Conservation (phyloP, 2,113 vertebrate genomes). For the Gallinago media region DNA sequence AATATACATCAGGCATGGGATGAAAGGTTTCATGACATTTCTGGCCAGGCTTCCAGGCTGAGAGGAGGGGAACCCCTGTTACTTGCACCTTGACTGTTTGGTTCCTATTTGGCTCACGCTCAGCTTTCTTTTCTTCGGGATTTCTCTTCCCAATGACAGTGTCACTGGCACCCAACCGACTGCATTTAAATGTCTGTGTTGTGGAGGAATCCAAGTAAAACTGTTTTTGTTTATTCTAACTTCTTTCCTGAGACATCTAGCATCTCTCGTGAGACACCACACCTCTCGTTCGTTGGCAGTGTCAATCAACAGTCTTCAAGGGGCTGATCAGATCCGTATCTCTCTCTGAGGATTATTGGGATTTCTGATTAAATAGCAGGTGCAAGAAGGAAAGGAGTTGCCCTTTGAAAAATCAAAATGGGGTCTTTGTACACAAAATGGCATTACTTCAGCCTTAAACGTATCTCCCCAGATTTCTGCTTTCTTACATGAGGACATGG, state of each 20-base stretch:
- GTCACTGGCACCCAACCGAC: neutral
- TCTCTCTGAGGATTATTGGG: neutral
- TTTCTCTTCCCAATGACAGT: neutral
- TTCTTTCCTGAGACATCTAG: constrained; percentile 6
- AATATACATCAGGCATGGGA: rapidly evolving
- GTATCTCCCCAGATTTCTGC: rapidly evolving
- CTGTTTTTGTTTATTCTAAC: neutral
- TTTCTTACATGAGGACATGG: neutral
- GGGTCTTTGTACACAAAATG: neutral
- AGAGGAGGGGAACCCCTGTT: neutral
- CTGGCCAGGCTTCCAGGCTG: neutral
- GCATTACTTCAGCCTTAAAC: neutral
- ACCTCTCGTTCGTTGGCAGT: neutral
- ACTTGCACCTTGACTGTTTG: neutral
- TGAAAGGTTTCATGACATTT: neutral
- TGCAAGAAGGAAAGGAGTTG: neutral
- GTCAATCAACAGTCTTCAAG: neutral
- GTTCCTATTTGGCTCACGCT: neutral
- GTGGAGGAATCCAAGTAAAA: neutral
- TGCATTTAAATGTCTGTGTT: neutral
- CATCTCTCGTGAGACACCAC: neutral
- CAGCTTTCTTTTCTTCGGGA: neutral
- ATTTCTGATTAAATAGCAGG: neutral
- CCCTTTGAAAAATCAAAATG: neutral
- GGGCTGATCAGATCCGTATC: neutral